A percentile compares a stretch with the other conserved stretches of the same genome.
phyloP scores from a whole-genome alignment of 2,113 vertebrate species.

The Bufo gargarizans region DNA sequence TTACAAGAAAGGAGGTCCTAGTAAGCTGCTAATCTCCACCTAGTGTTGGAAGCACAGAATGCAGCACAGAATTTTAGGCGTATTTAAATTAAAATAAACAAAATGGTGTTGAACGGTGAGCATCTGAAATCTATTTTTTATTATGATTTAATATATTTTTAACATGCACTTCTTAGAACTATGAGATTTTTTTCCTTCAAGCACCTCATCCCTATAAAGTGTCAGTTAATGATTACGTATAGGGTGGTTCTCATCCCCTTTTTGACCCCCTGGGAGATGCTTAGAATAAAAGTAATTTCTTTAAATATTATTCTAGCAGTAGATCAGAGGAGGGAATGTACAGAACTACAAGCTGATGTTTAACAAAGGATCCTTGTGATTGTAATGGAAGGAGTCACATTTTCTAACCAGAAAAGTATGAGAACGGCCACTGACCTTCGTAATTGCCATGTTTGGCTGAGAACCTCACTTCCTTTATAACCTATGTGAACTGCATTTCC shows the following conservation, averaged over 20 bases:
- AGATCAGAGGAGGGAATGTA: slow-evolving; percentile 55
- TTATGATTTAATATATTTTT: no score
- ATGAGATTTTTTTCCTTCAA: no score
- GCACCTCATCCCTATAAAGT: neutral
- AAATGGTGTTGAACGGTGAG: no score
- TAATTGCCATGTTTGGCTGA: neutral
- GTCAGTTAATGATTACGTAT: neutral
- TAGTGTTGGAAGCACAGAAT: neutral
- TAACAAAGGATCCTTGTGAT: slow-evolving; percentile 62
- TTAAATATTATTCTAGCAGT: slow-evolving; percentile 1
- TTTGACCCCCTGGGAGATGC: neutral
- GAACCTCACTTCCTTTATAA: neutral
- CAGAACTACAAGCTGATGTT: slow-evolving; percentile 53
- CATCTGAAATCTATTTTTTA: no score
- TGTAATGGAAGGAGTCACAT: slow-evolving; percentile 47
- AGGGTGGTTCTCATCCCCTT: neutral
- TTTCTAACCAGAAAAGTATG: slow-evolving; percentile 3
- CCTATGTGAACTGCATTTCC: neutral
- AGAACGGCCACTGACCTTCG: slow-evolving; percentile 57
- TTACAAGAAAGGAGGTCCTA: no score
- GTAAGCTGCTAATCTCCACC: no score
- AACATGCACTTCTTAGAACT: no score
- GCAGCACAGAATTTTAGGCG: neutral
- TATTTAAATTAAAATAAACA: neutral
- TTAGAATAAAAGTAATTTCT: slow-evolving; percentile 56